phyloP scores from a whole-genome alignment of 2,888 invertebrate genomes.

The Leptothorax acervorum region DNA sequence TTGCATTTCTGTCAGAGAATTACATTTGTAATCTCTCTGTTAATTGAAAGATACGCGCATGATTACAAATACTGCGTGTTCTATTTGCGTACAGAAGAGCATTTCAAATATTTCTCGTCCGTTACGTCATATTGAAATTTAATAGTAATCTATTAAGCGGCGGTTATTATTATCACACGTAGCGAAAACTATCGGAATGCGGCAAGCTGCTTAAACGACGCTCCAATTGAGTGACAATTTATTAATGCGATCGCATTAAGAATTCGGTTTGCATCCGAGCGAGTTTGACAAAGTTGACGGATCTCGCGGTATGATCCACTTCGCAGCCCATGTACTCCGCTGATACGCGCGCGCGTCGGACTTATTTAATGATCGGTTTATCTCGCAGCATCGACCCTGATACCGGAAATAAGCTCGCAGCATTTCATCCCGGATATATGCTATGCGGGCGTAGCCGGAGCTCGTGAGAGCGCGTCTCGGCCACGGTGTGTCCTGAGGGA shows the following conservation, averaged over 20 bases:
- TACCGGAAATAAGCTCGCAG: slow-evolving; percentile 52
- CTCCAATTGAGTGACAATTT: background rate
- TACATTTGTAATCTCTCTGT: slow-evolving; percentile 43
- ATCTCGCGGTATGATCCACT: background rate
- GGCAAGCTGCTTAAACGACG: background rate
- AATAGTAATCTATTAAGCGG: slow-evolving; percentile 2
- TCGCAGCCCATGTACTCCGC: background rate
- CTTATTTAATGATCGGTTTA: slow-evolving; percentile 48
- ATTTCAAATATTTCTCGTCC: slow-evolving; percentile 32
- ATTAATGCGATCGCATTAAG: slow-evolving; percentile 27
- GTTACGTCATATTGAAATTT: slow-evolving; percentile 23
- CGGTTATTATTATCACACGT: background rate
- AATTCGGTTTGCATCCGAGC: slow-evolving; percentile 35
- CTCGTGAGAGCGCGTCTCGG: slow-evolving; percentile 35
- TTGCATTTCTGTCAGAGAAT: slow-evolving; percentile 45
- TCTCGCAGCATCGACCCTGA: slow-evolving; percentile 36
- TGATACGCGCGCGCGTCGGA: background rate
- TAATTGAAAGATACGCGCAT: slow-evolving; percentile 48
- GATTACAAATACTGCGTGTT: slow-evolving; percentile 15
- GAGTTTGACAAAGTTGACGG: slow-evolving; percentile 14
- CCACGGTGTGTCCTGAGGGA: slow-evolving; percentile 56
- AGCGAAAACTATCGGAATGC: slow-evolving; percentile 12
- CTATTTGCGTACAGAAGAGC: slow-evolving; percentile 12
- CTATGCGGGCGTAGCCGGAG: slow-evolving; percentile 35
- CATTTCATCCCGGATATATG: slow-evolving; percentile 50